Base-by-base conservation (phyloP, 2,113 vertebrate genomes). In the Channa maculata region DNA sequence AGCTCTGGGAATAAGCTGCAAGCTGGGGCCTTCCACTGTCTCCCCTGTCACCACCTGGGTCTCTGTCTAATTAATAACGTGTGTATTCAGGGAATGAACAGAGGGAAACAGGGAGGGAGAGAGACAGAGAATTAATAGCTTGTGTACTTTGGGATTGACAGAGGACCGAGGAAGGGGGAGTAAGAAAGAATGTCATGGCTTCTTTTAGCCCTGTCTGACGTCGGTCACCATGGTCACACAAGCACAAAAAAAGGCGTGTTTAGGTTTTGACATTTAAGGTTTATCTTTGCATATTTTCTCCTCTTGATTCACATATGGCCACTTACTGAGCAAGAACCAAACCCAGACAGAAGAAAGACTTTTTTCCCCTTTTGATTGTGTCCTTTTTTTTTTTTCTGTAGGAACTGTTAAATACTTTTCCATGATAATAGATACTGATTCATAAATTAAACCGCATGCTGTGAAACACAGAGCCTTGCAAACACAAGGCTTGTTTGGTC, bases 31-130 rank as follows among this genome's bases (percentile, higher is more conserved):
- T 34, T 33, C 54, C 41, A 13, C 67, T 1, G 10, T 66, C 55
- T 76, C 67, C 65, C 55, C 36, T 6, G 3, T 65, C 73, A 54
- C 82, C 70, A 70, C 79, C 73, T 49, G 65, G 51, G 75, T 63
- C 70, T 79, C 58, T 2, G 13, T 76, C 80, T 86, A 86, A 83
- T 86, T 79, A 86, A 75, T 71, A 85, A 75, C 63, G 49, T 79
- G 52, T 83, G 77, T 82, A 45, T 71, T 79, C 64, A 65, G 77
- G 77, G 71, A 82, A 59, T 65, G 69, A 78, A 63, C 52, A 33
- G 13, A 62, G 61, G 53, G 49, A 77, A 14, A 45, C 34, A 8
- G 34, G 49, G 55, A 53, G 48, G 36, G 50, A 66, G 39, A 62
- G 24, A 39, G 2, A 5, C 4, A 7, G 57, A 80, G 64, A 46